Conservation (phyloP, 2,113 vertebrate genomes). For the Terrapene triunguis region DNA sequence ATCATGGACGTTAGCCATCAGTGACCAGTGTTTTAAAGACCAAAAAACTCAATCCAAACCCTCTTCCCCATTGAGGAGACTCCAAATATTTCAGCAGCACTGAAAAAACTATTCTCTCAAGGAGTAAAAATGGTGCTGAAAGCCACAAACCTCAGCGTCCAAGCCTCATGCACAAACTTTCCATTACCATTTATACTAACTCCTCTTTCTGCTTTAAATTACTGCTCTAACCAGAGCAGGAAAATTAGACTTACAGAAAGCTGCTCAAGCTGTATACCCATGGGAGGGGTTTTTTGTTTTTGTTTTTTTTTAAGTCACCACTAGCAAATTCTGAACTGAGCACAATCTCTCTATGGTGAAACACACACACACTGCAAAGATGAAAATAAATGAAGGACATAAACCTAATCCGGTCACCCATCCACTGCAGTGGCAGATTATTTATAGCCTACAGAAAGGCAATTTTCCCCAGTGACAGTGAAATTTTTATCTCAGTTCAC, state of each 20-base stretch:
- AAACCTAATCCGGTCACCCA: constrained; percentile 28
- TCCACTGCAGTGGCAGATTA: not conserved
- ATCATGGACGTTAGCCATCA: not conserved
- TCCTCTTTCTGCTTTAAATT: constrained; percentile 6
- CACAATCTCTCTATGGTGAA: not conserved
- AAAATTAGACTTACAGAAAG: not conserved
- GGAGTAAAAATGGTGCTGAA: not conserved
- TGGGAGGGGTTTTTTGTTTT: not conserved
- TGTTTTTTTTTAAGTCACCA: not conserved
- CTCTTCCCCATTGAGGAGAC: not conserved
- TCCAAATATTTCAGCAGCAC: not conserved
- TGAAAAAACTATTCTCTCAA: not conserved
- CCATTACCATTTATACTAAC: not conserved
- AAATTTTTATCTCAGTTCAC: not conserved
- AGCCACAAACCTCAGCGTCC: not conserved
- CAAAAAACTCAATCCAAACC: not conserved
- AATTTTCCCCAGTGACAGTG: not conserved
- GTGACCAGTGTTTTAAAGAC: not conserved
- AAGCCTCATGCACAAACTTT: constrained; percentile 20
- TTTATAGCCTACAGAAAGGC: not conserved
- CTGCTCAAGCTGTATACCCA: not conserved
- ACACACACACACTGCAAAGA: not conserved
- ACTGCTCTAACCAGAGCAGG: not conserved
- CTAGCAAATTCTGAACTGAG: not conserved
- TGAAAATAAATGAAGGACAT: not conserved